Conservation (phyloP, 2,797 vertebrate species). For the Sebastes diaconus region DNA sequence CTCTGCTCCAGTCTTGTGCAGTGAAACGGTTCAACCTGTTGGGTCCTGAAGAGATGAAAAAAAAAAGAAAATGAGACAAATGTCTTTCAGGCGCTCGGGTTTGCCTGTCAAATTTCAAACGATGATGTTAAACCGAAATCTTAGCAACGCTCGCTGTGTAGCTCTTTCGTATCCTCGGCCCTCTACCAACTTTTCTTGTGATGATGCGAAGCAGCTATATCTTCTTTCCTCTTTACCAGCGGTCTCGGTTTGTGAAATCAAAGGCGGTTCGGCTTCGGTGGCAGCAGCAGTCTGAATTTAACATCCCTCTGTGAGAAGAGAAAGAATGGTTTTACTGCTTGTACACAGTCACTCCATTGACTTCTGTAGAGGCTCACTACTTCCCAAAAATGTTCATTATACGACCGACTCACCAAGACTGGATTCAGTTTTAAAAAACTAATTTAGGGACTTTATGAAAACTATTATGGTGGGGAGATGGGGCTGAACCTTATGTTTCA, state of each 20-base stretch:
- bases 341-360: conserved; percentile 70
- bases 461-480: no score
- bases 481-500: background rate
- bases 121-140: conserved; percentile 64
- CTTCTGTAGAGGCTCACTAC: background rate
- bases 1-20: background rate
- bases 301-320: conserved; percentile 71
- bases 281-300: conserved; percentile 74
- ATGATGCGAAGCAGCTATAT: conserved; percentile 50
- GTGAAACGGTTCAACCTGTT: background rate
- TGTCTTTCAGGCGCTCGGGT: conserved; percentile 54
- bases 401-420: background rate
- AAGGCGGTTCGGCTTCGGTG: conserved; percentile 61
- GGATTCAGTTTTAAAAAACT: background rate
- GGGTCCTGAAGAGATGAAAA: background rate
- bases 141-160: conserved; percentile 18
- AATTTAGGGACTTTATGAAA: background rate
- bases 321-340: conserved; percentile 72
- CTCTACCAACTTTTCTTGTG: conserved; percentile 35
- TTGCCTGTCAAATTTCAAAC: conserved; percentile 76
- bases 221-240: conserved; percentile 38
- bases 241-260: conserved; percentile 57
- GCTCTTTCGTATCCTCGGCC: conserved; percentile 2
- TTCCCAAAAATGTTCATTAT: background rate
- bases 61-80: conserved; percentile 14